Conservation (phyloP, 92 coral and sea anemone genomes). For the Montipora capitata region DNA sequence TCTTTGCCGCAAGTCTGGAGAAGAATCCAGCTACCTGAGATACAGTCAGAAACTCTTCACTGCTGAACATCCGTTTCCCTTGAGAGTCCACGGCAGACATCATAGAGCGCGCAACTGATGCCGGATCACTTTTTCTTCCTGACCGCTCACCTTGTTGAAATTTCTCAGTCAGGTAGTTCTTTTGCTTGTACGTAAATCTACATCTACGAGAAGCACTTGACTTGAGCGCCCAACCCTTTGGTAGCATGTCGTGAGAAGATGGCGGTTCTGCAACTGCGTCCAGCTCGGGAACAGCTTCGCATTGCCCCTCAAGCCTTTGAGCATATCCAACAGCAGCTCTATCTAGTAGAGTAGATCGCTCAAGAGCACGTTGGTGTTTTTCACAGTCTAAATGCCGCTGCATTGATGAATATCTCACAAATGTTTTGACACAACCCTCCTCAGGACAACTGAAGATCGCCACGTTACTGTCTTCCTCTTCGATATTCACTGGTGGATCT, state of each 20-base stretch:
- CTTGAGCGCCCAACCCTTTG: constrained; percentile 75
- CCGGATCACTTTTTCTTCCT: constrained; percentile 69
- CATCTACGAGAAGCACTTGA: constrained; percentile 60
- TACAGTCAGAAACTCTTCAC: constrained; percentile 63
- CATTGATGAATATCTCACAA: constrained; percentile 32
- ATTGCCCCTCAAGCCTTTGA: constrained; percentile 57
- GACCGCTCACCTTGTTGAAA: constrained; percentile 64
- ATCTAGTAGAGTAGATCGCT: constrained; percentile 65
- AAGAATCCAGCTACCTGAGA: constrained; percentile 62
- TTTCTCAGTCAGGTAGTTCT: constrained; percentile 64
- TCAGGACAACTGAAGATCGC: constrained; percentile 72
- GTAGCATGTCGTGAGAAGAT: constrained; percentile 53
- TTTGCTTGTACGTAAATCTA: constrained; percentile 67
- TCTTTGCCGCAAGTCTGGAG: constrained; percentile 64
- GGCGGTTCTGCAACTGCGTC: constrained; percentile 45
- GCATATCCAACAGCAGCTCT: constrained; percentile 70
- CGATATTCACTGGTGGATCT: constrained; percentile 40
- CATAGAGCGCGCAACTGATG: constrained; percentile 68
- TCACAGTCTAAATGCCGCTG: constrained; percentile 70
- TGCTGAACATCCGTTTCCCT: constrained; percentile 60
- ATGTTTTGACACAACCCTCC: constrained; percentile 74
- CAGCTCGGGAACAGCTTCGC: constrained; percentile 36
- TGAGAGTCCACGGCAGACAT: constrained; percentile 49
- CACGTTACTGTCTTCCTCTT: constrained; percentile 44
- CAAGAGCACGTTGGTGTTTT: constrained; percentile 63